Evolutionary conservation across 2,888 invertebrate genomes (phyloP).

Genomic region (Mechanitis mazaeus): DNA sequence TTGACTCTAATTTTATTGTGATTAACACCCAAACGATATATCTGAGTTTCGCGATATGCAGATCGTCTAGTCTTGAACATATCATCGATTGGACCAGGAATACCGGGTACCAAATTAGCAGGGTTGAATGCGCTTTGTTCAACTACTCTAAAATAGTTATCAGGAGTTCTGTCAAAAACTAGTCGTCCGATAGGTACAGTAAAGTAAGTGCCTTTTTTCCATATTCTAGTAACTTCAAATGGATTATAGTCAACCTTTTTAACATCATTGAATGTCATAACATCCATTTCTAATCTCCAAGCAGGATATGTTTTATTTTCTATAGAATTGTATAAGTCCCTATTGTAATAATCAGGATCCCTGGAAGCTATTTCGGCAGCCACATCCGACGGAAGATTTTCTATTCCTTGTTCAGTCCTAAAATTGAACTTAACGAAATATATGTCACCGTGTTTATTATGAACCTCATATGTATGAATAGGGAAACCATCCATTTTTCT

Average conservation of each 20-base stretch:
- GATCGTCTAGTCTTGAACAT: slow-evolving; percentile 47
- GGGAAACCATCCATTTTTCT: slow-evolving; percentile 94
- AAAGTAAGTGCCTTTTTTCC: slow-evolving; percentile 55
- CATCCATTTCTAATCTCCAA: slow-evolving; percentile 56
- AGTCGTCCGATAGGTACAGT: slow-evolving; percentile 48
- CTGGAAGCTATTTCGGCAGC: slow-evolving; percentile 79
- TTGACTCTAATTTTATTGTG: slow-evolving; percentile 52
- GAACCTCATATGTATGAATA: slow-evolving; percentile 91
- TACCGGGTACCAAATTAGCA: slow-evolving; percentile 57
- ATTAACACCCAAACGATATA: slow-evolving; percentile 52
- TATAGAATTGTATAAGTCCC: slow-evolving; percentile 93
- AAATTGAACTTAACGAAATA: slow-evolving; percentile 92
- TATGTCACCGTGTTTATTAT: slow-evolving; percentile 82
- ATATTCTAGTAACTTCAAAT: slow-evolving; percentile 51
- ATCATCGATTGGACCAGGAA: slow-evolving; percentile 50
- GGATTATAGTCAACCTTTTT: slow-evolving; percentile 48
- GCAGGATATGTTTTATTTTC: slow-evolving; percentile 73
- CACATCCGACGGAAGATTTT: slow-evolving; percentile 79
- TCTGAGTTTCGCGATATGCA: slow-evolving; percentile 50
- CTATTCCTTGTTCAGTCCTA: slow-evolving; percentile 91
- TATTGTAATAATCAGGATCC: slow-evolving; percentile 89
- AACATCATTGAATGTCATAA: slow-evolving; percentile 43
- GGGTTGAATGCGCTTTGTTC: slow-evolving; percentile 53
- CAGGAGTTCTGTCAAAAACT: slow-evolving; percentile 44
- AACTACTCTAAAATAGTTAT: slow-evolving; percentile 46